Base-by-base conservation (phyloP, 2,888 invertebrate species). In the Agonopterix subpropinquella region DNA sequence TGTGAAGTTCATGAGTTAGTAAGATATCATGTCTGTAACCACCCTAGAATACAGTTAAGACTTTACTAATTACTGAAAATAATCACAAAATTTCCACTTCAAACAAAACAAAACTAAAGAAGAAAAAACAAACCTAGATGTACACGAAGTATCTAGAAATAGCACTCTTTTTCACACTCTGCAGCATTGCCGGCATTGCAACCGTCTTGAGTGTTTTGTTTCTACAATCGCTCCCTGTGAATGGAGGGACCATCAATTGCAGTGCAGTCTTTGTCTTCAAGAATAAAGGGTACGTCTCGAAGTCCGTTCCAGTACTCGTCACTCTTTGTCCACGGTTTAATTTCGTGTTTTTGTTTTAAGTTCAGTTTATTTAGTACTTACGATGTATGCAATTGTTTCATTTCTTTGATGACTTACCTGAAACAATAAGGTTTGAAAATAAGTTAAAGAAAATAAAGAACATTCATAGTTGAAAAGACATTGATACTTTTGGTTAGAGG, bases 211-310 rank as follows among this genome's bases (percentile, higher is more conserved):
- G 52, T 62, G 62, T 70, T 72, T 71, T 68, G 67, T 70, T 70
- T 62, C 59, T 55, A 49, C 55, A 52, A 51, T 56, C 55, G 50
- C 49, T 51, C 54, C 28, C 53, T 41, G 56, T 62, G 58, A 70
- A 67, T 62, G 62, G 63, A 56, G 45, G 50, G 59, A 59, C 66
- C 72, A 72, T 74, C 73, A 72, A 72, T 73, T 69, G 73, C 66
- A 67, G 61, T 61, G 57, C 66, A 65, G 64, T 64, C 68, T 70
- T 71, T 74, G 69, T 71, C 62, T 64, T 52, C 51, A 53, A 53
- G 60, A 59, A 65, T 64, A 69, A 70, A 63, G 64, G 58, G 49
- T 54, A 44, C 52, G 53, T 51, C 45, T 51, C 45, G 48, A 54
- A 56, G 62, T 63, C 58, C 65, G 65, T 67, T 53, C 55, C 52